Evolutionary conservation across 2,113 vertebrate genomes (phyloP).

Genomic region (Rhinogobius similis): DNA sequence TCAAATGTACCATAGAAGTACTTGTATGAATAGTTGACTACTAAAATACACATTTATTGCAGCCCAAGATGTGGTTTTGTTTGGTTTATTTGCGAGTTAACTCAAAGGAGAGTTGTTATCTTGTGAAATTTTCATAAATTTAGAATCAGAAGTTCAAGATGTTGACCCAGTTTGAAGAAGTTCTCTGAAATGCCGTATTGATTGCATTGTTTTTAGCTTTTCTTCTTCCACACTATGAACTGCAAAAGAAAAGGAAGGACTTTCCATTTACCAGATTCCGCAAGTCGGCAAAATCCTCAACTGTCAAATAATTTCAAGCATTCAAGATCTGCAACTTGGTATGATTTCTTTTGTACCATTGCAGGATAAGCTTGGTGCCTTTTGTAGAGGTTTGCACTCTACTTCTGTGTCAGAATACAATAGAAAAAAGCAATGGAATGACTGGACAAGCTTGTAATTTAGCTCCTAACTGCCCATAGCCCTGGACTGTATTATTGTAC

Average conservation of each 20-base stretch:
- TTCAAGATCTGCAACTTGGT: neutral
- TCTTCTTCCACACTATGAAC: too few relatives aligned
- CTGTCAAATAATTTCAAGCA: neutral
- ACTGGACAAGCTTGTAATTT: constrained; percentile 5
- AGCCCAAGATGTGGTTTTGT: too few relatives aligned
- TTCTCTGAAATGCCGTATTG: neutral
- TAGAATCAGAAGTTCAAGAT: neutral
- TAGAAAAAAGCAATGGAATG: neutral
- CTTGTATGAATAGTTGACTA: too few relatives aligned
- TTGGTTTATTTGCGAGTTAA: neutral
- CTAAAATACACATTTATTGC: too few relatives aligned
- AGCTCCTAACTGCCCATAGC: constrained; percentile 9
- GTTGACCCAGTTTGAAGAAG: neutral
- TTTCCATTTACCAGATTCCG: neutral
- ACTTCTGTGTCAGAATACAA: neutral
- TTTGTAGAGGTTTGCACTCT: neutral
- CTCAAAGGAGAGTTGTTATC: too few relatives aligned
- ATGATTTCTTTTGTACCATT: neutral
- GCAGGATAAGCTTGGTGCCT: neutral
- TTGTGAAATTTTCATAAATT: neutral
- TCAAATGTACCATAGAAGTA: too few relatives aligned
- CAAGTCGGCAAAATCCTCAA: too few relatives aligned
- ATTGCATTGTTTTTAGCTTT: too few relatives aligned
- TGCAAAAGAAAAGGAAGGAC: too few relatives aligned
- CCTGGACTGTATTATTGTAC: neutral